A percentile compares a stretch with the other conserved stretches of the same genome.
These are phyloP conservation scores for Andricus grossulariae DNA, from an alignment of 1,140 invertebrate species.

Conservation along the genomic window DNA sequence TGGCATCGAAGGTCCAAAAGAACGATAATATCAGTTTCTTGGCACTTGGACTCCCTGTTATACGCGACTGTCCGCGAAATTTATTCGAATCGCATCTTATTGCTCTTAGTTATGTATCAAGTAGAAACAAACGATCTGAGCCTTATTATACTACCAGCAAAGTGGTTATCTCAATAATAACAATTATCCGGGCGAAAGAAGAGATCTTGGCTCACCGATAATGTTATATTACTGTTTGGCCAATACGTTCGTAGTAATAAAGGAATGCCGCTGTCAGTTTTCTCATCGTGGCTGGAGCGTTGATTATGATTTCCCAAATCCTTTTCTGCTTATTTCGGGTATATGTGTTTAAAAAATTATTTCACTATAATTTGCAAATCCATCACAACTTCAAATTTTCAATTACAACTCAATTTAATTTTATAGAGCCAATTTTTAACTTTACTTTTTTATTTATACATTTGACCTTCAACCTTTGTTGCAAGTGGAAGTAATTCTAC, in stretches of 20 bases:
- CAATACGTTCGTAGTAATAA: constrained; percentile 41
- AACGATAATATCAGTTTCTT: constrained; percentile 41
- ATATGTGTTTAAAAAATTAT: too few relatives aligned
- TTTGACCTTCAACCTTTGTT: too few relatives aligned
- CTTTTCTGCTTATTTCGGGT: neutral
- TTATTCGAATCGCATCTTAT: constrained; percentile 56
- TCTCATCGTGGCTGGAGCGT: constrained; percentile 13
- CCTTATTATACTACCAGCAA: constrained; percentile 21
- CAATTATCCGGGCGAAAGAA: constrained; percentile 51
- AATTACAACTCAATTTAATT: too few relatives aligned
- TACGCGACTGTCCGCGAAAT: constrained; percentile 49
- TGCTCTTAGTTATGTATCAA: constrained; percentile 48
- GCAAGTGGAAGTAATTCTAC: too few relatives aligned
- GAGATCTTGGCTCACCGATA: constrained; percentile 51
- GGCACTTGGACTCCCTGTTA: constrained; percentile 48
- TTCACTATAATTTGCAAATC: too few relatives aligned
- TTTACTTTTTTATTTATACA: too few relatives aligned
- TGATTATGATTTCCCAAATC: neutral
- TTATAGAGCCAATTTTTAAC: too few relatives aligned
- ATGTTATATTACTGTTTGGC: constrained; percentile 47
- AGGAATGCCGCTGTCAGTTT: constrained; percentile 32
- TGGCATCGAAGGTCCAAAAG: constrained; percentile 37
- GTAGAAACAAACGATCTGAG: constrained; percentile 33
- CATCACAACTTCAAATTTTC: too few relatives aligned
- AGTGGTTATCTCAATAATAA: constrained; percentile 57